Evolutionary conservation across 37 sponge, comb jelly and placozoan genomes (phyloP), one percentile per base, ranked within the genome.

Genomic region (Bolinopsis microptera): DNA sequence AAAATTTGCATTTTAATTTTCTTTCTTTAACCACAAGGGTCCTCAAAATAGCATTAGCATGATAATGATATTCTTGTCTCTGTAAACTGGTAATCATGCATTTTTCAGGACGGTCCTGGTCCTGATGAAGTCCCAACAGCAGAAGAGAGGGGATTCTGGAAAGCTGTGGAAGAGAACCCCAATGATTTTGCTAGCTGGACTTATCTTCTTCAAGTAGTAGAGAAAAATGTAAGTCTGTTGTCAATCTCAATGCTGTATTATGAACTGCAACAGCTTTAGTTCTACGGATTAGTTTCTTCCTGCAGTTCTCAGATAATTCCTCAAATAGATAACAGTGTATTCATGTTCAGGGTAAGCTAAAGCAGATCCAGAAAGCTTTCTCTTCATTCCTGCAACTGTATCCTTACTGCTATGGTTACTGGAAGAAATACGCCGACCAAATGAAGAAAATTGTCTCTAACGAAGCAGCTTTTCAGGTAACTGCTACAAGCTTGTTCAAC

Each of bases 391-490:
- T 97, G 2, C 21, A 88, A 76, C 93, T 69, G 30, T 97, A 95
- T 61, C 97, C 97, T 1, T 96, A 93, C 94, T 97, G 97, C 94
- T 97, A 95, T 83, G 97, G 97, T 23, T 97, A 97, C 93, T 97
- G 97, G 97, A 97, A 95, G 95, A 97, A 97, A 76, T 96, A 93
- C 90, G 95, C 96, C 28, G 97, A 97, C 74, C 94, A 94, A 24
- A 96, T 92, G 76, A 92, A 93, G 93, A 92, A 69, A 32, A 93
- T 75, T 3, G 35, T 75, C 25, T 69, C 92, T 0, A 40, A 75
- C 16, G 94, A 95, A 9, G 92, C 76, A 1, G 95, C 95, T 38
- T 92, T 28, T 32, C 70, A 95, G 86, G 95, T 94, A n/a, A n/a
- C n/a, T n/a, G n/a, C n/a, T n/a, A n/a, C n/a, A n/a, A n/a, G n/a